Evolutionary conservation across 2,888 invertebrate species (phyloP).

Genomic region (Microplitis manilae): DNA sequence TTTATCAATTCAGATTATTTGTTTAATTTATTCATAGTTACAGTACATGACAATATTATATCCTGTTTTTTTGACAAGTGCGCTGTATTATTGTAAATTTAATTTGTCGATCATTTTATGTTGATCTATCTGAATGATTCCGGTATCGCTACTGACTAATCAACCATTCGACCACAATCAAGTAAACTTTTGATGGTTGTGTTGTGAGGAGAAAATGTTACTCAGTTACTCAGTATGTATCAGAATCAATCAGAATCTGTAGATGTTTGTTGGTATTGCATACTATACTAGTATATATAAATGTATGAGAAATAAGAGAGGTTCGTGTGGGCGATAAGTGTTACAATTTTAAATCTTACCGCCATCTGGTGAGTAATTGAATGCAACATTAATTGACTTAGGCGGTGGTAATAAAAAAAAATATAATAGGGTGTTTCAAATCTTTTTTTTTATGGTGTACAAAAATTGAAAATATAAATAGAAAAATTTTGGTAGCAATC

Average conservation of each 20-base stretch:
- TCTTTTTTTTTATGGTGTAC: too few species aligned
- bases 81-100: neutral
- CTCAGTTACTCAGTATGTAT: neutral
- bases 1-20: conserved; percentile 51
- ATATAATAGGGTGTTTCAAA: too few species aligned
- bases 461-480: too few species aligned
- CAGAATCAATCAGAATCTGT: neutral
- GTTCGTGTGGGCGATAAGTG: too few species aligned
- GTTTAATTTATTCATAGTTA: conserved; percentile 39
- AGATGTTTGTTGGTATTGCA: too few species aligned
- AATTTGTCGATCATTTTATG: conserved; percentile 40
- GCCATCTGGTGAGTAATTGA: too few species aligned
- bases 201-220: neutral
- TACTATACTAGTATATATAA: too few species aligned
- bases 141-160: conserved; percentile 45
- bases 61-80: conserved; percentile 6
- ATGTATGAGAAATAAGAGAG: too few species aligned
- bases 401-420: too few species aligned
- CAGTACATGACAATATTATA: conserved; percentile 43
- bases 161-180: neutral
- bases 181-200: conserved; percentile 30
- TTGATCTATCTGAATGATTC: neutral
- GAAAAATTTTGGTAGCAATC: too few species aligned
- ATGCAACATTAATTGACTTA: too few species aligned
- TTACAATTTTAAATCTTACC: too few species aligned